Conservation (phyloP, 2,113 vertebrate genomes). For the Sebastes fasciatus region DNA sequence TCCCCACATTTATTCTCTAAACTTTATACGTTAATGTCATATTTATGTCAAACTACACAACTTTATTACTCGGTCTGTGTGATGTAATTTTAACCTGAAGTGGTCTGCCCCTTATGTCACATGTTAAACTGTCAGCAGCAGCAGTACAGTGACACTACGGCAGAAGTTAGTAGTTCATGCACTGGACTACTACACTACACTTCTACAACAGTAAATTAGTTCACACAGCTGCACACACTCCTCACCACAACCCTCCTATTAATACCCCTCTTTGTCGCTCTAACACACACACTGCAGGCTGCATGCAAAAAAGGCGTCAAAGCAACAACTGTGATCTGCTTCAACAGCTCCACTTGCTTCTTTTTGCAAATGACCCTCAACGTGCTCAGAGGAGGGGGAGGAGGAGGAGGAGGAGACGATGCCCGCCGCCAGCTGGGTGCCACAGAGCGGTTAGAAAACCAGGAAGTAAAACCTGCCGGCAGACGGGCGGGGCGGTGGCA, state of each 20-base stretch:
- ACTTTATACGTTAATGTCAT: not conserved
- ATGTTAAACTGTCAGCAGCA: too few relatives aligned
- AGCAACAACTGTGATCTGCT: constrained; percentile 37
- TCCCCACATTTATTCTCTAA: not conserved
- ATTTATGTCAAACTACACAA: not conserved
- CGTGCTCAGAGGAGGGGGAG: not conserved
- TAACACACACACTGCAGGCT: not conserved
- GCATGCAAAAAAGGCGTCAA: constrained; percentile 53
- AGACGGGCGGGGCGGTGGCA: not conserved
- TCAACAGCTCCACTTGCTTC: constrained; percentile 6
- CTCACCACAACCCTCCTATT: constrained; percentile 60
- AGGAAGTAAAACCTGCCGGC: constrained; percentile 65
- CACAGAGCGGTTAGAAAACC: constrained; percentile 48
- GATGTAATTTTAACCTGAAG: not conserved
- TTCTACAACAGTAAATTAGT: constrained; percentile 27
- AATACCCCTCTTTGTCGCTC: constrained; percentile 27
- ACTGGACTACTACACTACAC: not conserved
- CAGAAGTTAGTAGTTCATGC: too few relatives aligned
- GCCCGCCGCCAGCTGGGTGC: constrained; percentile 37
- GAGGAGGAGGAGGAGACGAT: not conserved
- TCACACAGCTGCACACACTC: constrained; percentile 67
- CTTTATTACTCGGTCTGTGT: not conserved
- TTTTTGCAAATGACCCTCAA: constrained; percentile 2
- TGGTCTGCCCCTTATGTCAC: too few relatives aligned
- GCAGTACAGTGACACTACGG: not conserved